These are phyloP conservation scores for Drosophila peninsularis DNA, from an alignment of 2,888 invertebrate species.

Conservation along the genomic window DNA sequence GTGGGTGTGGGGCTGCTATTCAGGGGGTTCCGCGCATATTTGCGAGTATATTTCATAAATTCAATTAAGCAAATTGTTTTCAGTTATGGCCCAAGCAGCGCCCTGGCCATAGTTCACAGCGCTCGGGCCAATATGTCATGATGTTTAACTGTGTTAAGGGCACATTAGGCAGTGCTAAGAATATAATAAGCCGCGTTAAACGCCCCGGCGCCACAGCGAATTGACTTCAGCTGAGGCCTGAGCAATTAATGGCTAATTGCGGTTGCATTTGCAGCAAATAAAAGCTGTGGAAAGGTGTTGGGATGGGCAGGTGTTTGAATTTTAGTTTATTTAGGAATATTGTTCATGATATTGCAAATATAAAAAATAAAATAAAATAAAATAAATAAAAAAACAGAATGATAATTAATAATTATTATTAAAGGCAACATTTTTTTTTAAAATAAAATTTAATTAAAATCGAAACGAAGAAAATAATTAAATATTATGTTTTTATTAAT, in stretches of 20 bases:
- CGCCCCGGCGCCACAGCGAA: conserved; percentile 13
- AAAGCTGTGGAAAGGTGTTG: neutral
- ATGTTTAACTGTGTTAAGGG: conserved; percentile 23
- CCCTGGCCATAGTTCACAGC: conserved; percentile 26
- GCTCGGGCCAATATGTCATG: conserved; percentile 49
- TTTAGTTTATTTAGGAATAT: neutral
- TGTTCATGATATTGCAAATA: too few relatives aligned
- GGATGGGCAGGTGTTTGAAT: too few relatives aligned
- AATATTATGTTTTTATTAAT: too few relatives aligned
- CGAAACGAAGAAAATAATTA: too few relatives aligned
- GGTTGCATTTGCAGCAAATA: neutral
- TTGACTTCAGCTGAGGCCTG: neutral
- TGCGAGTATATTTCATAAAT: conserved; percentile 70
- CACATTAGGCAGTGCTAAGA: conserved; percentile 14
- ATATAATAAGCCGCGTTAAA: conserved; percentile 35
- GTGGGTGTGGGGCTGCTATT: too few relatives aligned
- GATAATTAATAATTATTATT: too few relatives aligned
- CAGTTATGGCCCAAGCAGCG: conserved; percentile 41
- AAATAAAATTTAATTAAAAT: too few relatives aligned
- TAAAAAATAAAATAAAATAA: too few relatives aligned
- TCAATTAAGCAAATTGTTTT: conserved; percentile 70
- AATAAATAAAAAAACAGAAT: too few relatives aligned
- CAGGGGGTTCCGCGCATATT: neutral
- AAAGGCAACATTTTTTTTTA: too few relatives aligned
- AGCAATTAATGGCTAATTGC: conserved; percentile 9